Evolutionary conservation across 2,888 invertebrate genomes (phyloP), one percentile per base, ranked within the genome.

Genomic region (Parascotia fuliginaria): DNA sequence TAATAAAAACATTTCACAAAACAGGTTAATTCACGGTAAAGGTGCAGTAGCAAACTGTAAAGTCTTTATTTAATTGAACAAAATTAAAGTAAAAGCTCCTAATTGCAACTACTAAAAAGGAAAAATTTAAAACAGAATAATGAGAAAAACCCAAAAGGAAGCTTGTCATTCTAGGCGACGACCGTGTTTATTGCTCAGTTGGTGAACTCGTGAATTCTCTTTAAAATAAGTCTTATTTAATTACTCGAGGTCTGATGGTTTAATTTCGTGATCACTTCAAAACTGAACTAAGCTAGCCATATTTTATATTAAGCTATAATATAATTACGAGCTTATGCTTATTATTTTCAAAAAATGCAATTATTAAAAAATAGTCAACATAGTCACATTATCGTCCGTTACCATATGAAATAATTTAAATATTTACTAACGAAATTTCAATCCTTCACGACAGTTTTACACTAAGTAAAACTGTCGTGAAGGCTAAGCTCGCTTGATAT

Each of bases 181-280:
- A 58, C 60, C 45, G 53, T 65, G 66, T 73, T 77, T 77, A 77
- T 69, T 68, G 47, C 57, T 57, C 61, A 51, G 61, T 58, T 54
- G 60, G 65, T 59, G 60, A 53, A 61, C 58, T 69, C 65, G 67
- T 75, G 71, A 73, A 75, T 75, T 73, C 65, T 60, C 65, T 71
- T 76, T 74, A 70, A 71, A 74, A 70, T 64, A 62, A 66, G 66
- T 63, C 62, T 70, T 65, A 73, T 77, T 74, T 70, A 71, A 78
- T 75, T 78, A 76, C 63, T 61, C 55, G 42, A 64, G 73, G 56
- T 65, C 69, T 60, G 65, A 55, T 68, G 55, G 55, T 64, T 68
- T 50, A 63, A 56, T 65, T n/a, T 60, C 46, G 48, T 59, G 54
- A 69, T 62, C 59, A 59, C 55, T 61, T 69, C 51, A 53, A 46